These are phyloP conservation scores for Parnassius orleans DNA, from an alignment of 2,888 invertebrate genomes.

Conservation along the genomic window DNA sequence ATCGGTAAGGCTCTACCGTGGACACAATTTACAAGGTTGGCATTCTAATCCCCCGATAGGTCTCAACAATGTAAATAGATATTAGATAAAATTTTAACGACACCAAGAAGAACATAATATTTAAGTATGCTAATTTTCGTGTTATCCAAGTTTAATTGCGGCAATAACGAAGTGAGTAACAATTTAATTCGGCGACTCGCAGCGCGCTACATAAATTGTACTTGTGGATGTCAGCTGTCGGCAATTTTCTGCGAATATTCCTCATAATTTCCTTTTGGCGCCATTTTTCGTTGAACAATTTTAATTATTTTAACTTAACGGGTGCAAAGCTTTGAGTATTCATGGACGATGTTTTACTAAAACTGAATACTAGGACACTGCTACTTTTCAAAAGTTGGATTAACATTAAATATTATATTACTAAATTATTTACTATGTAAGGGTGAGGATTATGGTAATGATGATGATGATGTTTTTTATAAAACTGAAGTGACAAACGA, in stretches of 20 bases:
- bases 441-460: too few relatives aligned
- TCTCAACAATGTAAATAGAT: not conserved
- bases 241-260: constrained; percentile 70
- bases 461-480: too few relatives aligned
- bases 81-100: not conserved
- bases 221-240: constrained; percentile 78
- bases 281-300: constrained; percentile 71
- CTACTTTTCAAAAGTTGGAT: too few relatives aligned
- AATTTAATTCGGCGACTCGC: constrained; percentile 70
- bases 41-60: too few relatives aligned
- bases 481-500: too few relatives aligned
- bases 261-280: constrained; percentile 73
- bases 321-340: constrained; percentile 12
- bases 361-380: too few relatives aligned
- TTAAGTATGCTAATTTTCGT: constrained; percentile 41
- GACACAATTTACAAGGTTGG: too few relatives aligned
- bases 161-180: constrained; percentile 73
- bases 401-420: too few relatives aligned
- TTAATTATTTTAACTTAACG: constrained; percentile 70
- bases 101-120: constrained; percentile 11
- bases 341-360: too few relatives aligned
- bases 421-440: too few relatives aligned
- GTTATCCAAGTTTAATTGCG: constrained; percentile 71
- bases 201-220: constrained; percentile 70
- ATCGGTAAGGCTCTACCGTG: too few relatives aligned